Evolutionary conservation across 2,797 vertebrate genomes (phyloP).

Genomic region (Tapera naevia): DNA sequence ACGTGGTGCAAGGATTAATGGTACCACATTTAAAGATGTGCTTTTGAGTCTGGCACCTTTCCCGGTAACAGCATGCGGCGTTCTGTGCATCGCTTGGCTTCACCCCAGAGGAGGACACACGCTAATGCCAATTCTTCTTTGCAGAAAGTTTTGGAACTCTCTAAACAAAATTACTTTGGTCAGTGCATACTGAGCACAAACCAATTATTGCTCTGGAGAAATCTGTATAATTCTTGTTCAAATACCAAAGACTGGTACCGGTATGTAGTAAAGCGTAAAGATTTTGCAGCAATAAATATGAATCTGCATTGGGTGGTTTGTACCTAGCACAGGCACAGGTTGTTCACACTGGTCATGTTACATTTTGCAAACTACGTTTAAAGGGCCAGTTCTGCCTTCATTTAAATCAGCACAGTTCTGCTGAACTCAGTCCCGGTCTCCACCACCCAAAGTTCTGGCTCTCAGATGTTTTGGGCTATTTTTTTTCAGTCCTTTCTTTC

Average conservation of each 20-base stretch:
- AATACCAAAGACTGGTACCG: background rate
- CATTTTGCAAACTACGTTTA: background rate
- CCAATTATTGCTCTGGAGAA: background rate
- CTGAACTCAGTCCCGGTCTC: background rate
- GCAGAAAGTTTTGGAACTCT: background rate
- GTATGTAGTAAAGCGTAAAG: background rate
- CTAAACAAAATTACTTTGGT: background rate
- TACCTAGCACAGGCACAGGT: background rate
- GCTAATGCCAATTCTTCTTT: rapidly evolving
- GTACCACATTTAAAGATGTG: background rate
- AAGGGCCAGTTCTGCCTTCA: background rate
- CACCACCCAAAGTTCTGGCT: background rate
- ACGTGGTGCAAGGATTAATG: background rate
- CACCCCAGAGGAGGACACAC: background rate
- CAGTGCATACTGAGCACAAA: background rate
- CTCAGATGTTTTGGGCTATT: background rate
- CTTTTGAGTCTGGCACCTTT: background rate
- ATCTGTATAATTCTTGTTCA: background rate
- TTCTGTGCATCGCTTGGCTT: background rate
- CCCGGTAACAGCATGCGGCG: background rate
- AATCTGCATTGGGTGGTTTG: background rate
- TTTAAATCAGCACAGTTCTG: background rate
- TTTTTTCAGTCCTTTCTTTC: slow-evolving; percentile 4
- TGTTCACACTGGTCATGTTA: background rate
- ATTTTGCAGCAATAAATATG: background rate